phyloP scores from a whole-genome alignment of 2,888 invertebrate genomes.

The Diaphora mendica region DNA sequence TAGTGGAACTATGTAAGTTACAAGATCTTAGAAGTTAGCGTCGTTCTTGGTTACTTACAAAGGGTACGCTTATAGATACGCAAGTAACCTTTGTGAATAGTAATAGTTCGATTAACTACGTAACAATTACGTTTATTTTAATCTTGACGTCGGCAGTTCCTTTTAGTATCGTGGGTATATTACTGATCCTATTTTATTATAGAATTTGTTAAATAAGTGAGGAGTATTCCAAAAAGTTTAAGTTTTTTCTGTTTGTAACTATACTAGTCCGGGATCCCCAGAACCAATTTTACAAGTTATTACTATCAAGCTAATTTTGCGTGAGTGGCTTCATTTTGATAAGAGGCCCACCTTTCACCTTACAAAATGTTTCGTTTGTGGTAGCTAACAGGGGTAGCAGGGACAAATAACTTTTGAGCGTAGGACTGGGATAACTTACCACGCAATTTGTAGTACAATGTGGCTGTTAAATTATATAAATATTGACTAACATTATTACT shows the following conservation, averaged over 20 bases:
- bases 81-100: slow-evolving; percentile 29
- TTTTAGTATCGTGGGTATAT: slow-evolving; percentile 27
- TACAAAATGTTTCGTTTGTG: too few species aligned
- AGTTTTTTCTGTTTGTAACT: not conserved
- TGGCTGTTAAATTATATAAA: too few species aligned
- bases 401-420: too few species aligned
- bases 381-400: too few species aligned
- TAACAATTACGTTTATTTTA: slow-evolving; percentile 50
- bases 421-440: too few species aligned
- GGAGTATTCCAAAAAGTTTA: not conserved
- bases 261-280: too few species aligned
- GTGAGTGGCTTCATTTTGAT: too few species aligned
- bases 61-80: not conserved
- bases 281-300: too few species aligned
- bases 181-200: slow-evolving; percentile 38
- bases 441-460: too few species aligned
- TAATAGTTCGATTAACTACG: slow-evolving; percentile 40
- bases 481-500: too few species aligned
- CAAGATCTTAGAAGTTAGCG: slow-evolving; percentile 22
- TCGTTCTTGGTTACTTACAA: slow-evolving; percentile 19
- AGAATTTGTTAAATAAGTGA: slow-evolving; percentile 47
- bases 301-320: too few species aligned
- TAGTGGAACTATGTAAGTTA: slow-evolving; percentile 13
- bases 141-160: slow-evolving; percentile 45
- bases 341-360: too few species aligned